Evolutionary conservation across 2,888 invertebrate species (phyloP).

Genomic region (Hirtodrosophila cameraria): DNA sequence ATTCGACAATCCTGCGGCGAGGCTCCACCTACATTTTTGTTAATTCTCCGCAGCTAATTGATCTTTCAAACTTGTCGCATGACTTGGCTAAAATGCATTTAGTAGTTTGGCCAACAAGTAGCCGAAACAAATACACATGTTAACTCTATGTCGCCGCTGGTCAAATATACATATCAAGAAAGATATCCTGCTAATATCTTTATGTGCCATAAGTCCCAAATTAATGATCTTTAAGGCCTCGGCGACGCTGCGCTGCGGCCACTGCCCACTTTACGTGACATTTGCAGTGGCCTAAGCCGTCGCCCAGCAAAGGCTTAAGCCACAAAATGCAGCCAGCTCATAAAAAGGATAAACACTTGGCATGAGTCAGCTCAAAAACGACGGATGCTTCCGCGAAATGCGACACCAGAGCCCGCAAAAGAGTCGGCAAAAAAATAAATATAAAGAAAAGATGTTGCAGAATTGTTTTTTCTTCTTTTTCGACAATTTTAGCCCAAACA

Average conservation of each 20-base stretch:
- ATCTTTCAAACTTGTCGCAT: slow-evolving; percentile 30
- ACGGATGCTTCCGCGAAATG: slow-evolving; percentile 71
- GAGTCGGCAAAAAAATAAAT: slow-evolving; percentile 32
- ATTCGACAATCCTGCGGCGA: slow-evolving; percentile 50
- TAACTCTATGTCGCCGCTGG: slow-evolving; percentile 52
- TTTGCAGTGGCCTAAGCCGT: slow-evolving; percentile 69
- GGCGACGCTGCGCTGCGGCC: slow-evolving; percentile 17
- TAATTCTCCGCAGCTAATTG: slow-evolving; percentile 53
- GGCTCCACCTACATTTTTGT: slow-evolving; percentile 66
- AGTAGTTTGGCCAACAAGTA: slow-evolving; percentile 45
- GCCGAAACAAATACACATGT: slow-evolving; percentile 53
- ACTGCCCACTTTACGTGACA: slow-evolving; percentile 74
- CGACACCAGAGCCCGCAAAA: slow-evolving; percentile 50
- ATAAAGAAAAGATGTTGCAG: slow-evolving; percentile 51
- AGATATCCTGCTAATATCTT: slow-evolving; percentile 30
- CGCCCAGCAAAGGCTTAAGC: slow-evolving; percentile 57
- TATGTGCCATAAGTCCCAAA: slow-evolving; percentile 68
- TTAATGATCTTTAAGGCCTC: slow-evolving; percentile 67
- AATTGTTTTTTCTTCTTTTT: slow-evolving; percentile 35
- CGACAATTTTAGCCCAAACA: slow-evolving; percentile 52
- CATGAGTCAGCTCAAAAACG: slow-evolving; percentile 55
- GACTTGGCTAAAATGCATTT: slow-evolving; percentile 57
- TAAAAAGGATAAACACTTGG: slow-evolving; percentile 70
- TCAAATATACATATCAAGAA: slow-evolving; percentile 41
- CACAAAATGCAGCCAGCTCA: slow-evolving; percentile 50